A percentile compares a stretch with the other conserved stretches of the same genome.
These are phyloP conservation scores for Agrochola circellaris DNA, from an alignment of 2,888 invertebrate genomes.

Conservation along the genomic window DNA sequence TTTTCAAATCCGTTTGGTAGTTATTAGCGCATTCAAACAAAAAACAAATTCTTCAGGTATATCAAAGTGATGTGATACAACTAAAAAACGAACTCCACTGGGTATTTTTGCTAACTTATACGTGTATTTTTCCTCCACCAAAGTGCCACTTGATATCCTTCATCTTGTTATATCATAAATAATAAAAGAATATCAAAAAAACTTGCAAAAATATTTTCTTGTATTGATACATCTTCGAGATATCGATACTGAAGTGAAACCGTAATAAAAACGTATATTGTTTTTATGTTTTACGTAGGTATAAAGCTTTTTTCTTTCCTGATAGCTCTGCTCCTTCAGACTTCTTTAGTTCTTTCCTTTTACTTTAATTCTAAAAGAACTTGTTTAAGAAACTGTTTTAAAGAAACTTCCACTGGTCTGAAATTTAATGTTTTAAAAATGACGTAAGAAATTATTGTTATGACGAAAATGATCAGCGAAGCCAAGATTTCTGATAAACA, in stretches of 20 bases:
- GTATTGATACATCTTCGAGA: conserved; percentile 51
- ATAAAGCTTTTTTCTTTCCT: conserved; percentile 36
- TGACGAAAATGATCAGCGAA: no score
- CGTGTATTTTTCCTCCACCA: conserved; percentile 24
- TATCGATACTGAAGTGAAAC: conserved; percentile 52
- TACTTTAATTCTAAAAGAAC: neutral
- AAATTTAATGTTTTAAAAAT: neutral
- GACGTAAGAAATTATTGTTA: neutral
- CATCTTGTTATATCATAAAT: conserved; percentile 58
- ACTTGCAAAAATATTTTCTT: conserved; percentile 48
- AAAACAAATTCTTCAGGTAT: neutral
- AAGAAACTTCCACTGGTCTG: neutral
- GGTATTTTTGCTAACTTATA: conserved; percentile 11
- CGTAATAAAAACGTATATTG: conserved; percentile 39
- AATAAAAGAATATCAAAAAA: conserved; percentile 63
- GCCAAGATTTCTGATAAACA: no score
- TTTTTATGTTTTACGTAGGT: conserved; percentile 29
- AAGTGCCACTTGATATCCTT: conserved; percentile 52
- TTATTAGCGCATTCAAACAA: neutral
- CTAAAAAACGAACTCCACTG: conserved; percentile 2
- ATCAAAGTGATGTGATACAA: conserved; percentile 1
- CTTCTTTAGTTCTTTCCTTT: neutral
- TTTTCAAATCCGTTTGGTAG: neutral
- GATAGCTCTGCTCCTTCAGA: conserved; percentile 12
- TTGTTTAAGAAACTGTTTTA: neutral